Evolutionary conservation across 2,113 vertebrate species (phyloP).

Genomic region (Donacobius atricapilla): DNA sequence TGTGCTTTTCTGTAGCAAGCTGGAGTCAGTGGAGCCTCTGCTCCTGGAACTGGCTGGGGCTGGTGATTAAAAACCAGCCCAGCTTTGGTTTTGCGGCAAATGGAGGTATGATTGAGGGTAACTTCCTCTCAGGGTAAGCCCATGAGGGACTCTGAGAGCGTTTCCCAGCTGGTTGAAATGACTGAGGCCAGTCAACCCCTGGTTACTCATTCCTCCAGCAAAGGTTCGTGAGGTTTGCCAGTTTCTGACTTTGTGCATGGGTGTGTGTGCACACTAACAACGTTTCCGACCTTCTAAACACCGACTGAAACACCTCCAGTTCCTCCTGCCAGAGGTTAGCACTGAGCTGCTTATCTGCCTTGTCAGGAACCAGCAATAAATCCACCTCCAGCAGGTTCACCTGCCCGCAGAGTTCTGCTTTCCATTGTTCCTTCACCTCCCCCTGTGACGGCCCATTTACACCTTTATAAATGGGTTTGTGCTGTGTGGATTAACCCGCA

Average conservation of each 20-base stretch:
- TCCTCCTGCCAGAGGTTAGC: background rate
- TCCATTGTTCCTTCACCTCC: background rate
- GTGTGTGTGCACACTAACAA: rapidly evolving
- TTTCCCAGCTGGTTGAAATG: background rate
- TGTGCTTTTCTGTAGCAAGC: background rate
- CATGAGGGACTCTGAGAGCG: background rate
- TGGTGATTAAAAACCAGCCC: background rate
- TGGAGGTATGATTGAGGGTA: background rate
- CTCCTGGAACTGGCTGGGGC: background rate
- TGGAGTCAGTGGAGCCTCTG: background rate
- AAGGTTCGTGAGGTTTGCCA: background rate
- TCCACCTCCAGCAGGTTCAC: background rate
- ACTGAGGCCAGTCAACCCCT: background rate
- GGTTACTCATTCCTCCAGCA: background rate
- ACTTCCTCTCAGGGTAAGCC: background rate
- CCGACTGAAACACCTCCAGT: background rate
- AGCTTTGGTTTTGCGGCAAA: background rate
- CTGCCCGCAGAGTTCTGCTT: background rate
- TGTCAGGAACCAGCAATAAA: background rate
- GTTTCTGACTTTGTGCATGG: background rate
- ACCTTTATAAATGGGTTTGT: background rate
- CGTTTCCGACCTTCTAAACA: background rate
- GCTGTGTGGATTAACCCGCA: background rate
- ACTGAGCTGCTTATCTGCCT: background rate
- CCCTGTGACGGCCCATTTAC: background rate